Base-by-base conservation (phyloP, 1,140 invertebrate genomes). In the Uloborus diversus region DNA sequence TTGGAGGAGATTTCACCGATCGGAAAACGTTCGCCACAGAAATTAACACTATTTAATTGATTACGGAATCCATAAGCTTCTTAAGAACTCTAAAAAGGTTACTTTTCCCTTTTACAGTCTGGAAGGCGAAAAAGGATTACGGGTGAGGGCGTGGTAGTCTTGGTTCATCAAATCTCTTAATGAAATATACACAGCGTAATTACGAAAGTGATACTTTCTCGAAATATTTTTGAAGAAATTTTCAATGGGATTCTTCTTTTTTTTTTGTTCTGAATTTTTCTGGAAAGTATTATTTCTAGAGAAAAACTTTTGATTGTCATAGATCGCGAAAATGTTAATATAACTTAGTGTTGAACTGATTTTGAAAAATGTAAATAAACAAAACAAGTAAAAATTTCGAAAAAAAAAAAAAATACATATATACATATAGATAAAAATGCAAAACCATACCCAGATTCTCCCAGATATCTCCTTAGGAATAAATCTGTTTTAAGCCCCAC, bases 31-130 rank as follows among this genome's bases (percentile, higher is more conserved):
- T 20, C 20, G 51, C n/a, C n/a, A 56, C 51, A 56, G 25, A 56
- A 56, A 56, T 56, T 17, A 56, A 56, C 51, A 56, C 51, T 23
- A 23, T 56, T 56, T 56, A 56, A 56, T 56, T 56, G 51, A 56
- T 20, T 56, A 56, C 9, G 23, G 51, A 56, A 56, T 56, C 51
- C n/a, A 56, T 56, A 56, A 56, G 17, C 51, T 23, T 56, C 51
- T 56, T 56, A 56, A 56, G 23, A 17, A 56, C 51, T 56, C 51
- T 4, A 23, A 56, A 56, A 23, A 56, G n/a, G 37, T 11, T 23
- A 9, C 9, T 11, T 17, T 4, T 9, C 23, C 51, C 3, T 9
- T 23, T 23, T 23, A 11, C n/a, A 17, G 51, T 17, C 23, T 9
- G n/a, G 51, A 17, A 17, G 23, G 9, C 25, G 17, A 17, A 56